A percentile compares a stretch with the other conserved stretches of the same genome.
Evolutionary conservation across 1,140 invertebrate genomes (phyloP).

Genomic region (Agraylea sexmaculata): DNA sequence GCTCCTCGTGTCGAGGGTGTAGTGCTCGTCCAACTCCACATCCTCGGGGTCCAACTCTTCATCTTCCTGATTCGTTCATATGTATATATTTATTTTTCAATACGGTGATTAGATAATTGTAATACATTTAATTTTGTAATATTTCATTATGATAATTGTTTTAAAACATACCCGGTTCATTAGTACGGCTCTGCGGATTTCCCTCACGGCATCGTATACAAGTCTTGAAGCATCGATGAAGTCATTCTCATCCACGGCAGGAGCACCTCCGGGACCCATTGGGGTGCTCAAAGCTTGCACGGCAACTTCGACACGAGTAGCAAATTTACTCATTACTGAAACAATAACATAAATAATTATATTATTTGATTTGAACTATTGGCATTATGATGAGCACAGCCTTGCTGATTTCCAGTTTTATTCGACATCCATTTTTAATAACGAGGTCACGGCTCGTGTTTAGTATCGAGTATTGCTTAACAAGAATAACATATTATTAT

Average conservation of each 20-base stretch:
- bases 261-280: constrained; percentile 47
- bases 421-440: too few relatives aligned
- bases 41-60: constrained; percentile 81
- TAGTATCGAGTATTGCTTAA: too few relatives aligned
- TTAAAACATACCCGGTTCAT: constrained; percentile 76
- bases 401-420: too few relatives aligned
- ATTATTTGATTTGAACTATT: too few relatives aligned
- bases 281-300: constrained; percentile 70
- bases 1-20: constrained; percentile 69
- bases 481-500: too few relatives aligned
- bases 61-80: constrained; percentile 48
- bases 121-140: neutral
- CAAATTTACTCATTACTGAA: constrained; percentile 92
- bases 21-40: constrained; percentile 73
- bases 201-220: constrained; percentile 95
- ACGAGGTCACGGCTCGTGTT: too few relatives aligned
- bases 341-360: too few relatives aligned
- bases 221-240: constrained; percentile 94
- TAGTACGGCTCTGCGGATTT: constrained; percentile 90
- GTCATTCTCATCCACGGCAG: constrained; percentile 93
- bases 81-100: neutral
- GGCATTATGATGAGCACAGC: too few relatives aligned
- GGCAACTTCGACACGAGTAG: constrained; percentile 80
- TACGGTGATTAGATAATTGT: too few relatives aligned
- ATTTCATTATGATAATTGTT: constrained; percentile 6